Percentiles rank a stretch among this genome's conserved stretches.
Conservation (phyloP, 1,140 invertebrate genomes). For the Cheumatopsyche charites region DNA sequence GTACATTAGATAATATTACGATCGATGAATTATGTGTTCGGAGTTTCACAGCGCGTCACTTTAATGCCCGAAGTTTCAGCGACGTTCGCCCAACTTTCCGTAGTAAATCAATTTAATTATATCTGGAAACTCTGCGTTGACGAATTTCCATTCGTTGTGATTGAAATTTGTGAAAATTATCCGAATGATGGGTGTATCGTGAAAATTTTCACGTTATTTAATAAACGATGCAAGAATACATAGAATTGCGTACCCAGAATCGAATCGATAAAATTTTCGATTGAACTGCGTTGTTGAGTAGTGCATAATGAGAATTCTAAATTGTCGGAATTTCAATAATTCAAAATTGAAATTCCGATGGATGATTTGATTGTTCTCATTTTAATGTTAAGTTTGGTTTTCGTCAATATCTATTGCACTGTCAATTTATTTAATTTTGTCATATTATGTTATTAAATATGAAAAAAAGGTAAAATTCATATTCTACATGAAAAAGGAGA, state of each 20-base stretch:
- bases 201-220: background rate
- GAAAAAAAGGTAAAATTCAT: too few relatives aligned
- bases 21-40: background rate
- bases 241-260: background rate
- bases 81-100: conserved; percentile 5
- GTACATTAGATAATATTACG: background rate
- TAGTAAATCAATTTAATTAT: conserved; percentile 25
- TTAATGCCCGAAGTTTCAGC: conserved; percentile 13
- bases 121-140: background rate
- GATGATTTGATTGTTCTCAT: too few relatives aligned
- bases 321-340: too few relatives aligned
- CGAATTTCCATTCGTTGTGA: conserved; percentile 3
- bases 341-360: too few relatives aligned
- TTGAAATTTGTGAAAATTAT: conserved; percentile 9
- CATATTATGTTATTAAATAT: too few relatives aligned
- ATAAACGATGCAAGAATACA: background rate
- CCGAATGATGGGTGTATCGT: background rate
- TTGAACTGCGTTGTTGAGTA: background rate
- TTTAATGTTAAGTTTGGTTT: too few relatives aligned
- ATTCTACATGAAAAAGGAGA: too few relatives aligned
- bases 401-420: too few relatives aligned
- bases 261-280: background rate
- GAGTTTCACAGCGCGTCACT: background rate
- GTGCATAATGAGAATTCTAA: too few relatives aligned
- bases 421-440: too few relatives aligned